These are phyloP conservation scores for Drosophila kanapiae DNA, from an alignment of 1,140 invertebrate genomes.

Conservation along the genomic window DNA sequence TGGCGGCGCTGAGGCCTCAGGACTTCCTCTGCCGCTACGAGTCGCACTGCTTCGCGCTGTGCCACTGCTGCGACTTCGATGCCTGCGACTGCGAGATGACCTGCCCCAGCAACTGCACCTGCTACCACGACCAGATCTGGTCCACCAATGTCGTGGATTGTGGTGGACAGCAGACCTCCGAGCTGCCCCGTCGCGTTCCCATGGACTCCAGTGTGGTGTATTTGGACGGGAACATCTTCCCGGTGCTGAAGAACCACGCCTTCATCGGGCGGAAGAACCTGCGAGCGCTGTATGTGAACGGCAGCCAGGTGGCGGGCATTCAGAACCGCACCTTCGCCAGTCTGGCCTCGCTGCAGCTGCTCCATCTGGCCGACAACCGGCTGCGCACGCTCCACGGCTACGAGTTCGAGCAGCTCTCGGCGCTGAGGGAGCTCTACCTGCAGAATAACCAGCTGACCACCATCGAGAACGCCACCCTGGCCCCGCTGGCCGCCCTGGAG, in stretches of 20 bases:
- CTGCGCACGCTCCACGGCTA: slow-evolving; percentile 93
- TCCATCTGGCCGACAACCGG: slow-evolving; percentile 95
- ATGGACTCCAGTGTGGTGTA: slow-evolving; percentile 98
- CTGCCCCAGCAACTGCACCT: slow-evolving; percentile 95
- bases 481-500: slow-evolving; percentile 91
- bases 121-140: slow-evolving; percentile 97
- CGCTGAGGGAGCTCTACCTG: slow-evolving; percentile 93
- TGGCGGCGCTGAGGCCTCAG: slow-evolving; percentile 89
- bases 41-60: slow-evolving; percentile 96
- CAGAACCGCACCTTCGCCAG: slow-evolving; percentile 97
- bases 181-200: slow-evolving; percentile 93
- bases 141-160: slow-evolving; percentile 97
- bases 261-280: slow-evolving; percentile 97
- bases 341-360: slow-evolving; percentile 91
- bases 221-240: slow-evolving; percentile 95
- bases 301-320: slow-evolving; percentile 93
- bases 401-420: slow-evolving; percentile 94
- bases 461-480: slow-evolving; percentile 93
- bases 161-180: slow-evolving; percentile 90
- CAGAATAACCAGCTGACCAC: slow-evolving; percentile 93
- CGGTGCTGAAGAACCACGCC: slow-evolving; percentile 93
- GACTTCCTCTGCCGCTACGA: slow-evolving; percentile 96
- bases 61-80: slow-evolving; percentile 97
- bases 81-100: slow-evolving; percentile 98
- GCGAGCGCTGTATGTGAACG: slow-evolving; percentile 93